phyloP scores from a whole-genome alignment of 2,113 vertebrate species.

The Marmota flaviventris region DNA sequence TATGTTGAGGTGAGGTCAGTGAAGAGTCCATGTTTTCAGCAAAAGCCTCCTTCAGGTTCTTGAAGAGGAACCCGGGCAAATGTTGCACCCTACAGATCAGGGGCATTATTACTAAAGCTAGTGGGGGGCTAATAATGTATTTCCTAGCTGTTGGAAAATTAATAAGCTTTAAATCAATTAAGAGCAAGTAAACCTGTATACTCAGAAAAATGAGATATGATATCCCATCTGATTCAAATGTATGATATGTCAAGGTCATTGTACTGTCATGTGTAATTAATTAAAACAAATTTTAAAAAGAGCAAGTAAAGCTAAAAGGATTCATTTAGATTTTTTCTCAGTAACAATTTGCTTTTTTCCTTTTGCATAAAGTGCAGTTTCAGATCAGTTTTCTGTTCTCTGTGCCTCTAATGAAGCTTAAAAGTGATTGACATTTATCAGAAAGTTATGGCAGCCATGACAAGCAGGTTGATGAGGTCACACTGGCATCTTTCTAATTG shows the following conservation, averaged over 20 bases:
- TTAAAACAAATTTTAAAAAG: background rate
- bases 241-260: no score
- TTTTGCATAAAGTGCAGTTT: background rate
- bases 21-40: background rate
- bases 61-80: background rate
- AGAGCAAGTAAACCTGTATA: background rate
- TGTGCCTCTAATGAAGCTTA: background rate
- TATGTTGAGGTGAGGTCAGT: background rate
- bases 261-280: no score
- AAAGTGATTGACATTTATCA: background rate
- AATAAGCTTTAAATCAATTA: background rate
- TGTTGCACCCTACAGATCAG: background rate
- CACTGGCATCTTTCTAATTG: background rate
- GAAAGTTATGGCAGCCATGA: background rate
- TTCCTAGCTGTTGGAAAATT: background rate
- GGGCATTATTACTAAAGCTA: background rate
- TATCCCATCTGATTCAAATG: no score
- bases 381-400: background rate
- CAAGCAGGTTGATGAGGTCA: background rate
- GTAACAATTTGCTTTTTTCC: background rate
- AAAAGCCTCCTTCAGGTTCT: background rate
- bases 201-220: no score
- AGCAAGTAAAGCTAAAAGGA: background rate
- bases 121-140: background rate
- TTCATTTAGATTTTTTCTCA: background rate